Percentiles rank a stretch among this genome's conserved stretches.
Evolutionary conservation across 2,888 invertebrate species (phyloP).

Genomic region (Chloromyia formosa): DNA sequence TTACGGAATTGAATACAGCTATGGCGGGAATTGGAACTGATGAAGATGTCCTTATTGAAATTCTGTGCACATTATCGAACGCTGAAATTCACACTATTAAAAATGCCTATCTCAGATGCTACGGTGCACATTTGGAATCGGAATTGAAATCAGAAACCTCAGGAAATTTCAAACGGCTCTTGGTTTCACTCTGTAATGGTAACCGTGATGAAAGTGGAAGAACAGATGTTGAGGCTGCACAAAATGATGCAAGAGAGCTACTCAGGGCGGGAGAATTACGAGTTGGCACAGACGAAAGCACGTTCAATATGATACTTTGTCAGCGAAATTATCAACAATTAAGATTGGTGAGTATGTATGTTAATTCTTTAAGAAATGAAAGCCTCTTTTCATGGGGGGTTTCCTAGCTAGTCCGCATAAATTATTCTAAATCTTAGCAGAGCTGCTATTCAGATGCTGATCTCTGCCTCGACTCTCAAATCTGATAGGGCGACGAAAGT

Average conservation of each 20-base stretch:
- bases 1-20: slow-evolving; percentile 81
- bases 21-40: slow-evolving; percentile 85
- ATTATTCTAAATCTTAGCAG: too few relatives aligned
- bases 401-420: too few relatives aligned
- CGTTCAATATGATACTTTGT: slow-evolving; percentile 84
- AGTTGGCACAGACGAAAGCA: slow-evolving; percentile 86
- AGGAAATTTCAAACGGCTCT: slow-evolving; percentile 88
- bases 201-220: slow-evolving; percentile 77
- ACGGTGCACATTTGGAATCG: slow-evolving; percentile 79
- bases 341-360: slow-evolving; percentile 56
- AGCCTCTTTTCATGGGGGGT: too few relatives aligned
- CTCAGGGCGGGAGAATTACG: slow-evolving; percentile 75
- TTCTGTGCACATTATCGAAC: slow-evolving; percentile 88
- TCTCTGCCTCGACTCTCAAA: too few relatives aligned
- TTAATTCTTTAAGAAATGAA: too few relatives aligned
- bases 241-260: slow-evolving; percentile 82
- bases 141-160: slow-evolving; percentile 89
- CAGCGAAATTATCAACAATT: slow-evolving; percentile 77
- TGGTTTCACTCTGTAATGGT: slow-evolving; percentile 84
- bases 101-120: slow-evolving; percentile 81
- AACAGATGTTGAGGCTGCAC: slow-evolving; percentile 75
- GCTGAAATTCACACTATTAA: slow-evolving; percentile 82
- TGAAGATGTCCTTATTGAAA: slow-evolving; percentile 86
- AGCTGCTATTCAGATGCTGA: too few relatives aligned
- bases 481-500: too few relatives aligned